These are phyloP conservation scores for Pycnonotus jocosus DNA, from an alignment of 2,113 vertebrate genomes.

Conservation along the genomic window DNA sequence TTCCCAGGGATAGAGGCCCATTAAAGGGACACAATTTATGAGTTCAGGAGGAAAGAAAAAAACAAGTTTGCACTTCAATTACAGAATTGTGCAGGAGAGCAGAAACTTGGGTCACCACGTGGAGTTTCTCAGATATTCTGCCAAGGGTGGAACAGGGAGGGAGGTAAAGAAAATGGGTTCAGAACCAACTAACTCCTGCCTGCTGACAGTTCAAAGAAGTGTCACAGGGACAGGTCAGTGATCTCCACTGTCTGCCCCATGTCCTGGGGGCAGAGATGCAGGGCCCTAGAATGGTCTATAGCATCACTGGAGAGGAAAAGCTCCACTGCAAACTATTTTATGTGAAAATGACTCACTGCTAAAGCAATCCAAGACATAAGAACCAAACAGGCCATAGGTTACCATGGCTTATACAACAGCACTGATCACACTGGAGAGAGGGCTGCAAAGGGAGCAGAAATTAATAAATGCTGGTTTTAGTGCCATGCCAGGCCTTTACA, in stretches of 20 bases:
- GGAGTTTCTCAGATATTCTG: neutral
- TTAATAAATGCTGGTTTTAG: neutral
- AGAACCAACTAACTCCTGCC: neutral
- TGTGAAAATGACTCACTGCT: neutral
- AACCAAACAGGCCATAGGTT: neutral
- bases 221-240: fast-evolving
- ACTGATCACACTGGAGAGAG: neutral
- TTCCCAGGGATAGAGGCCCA: neutral
- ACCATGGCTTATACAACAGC: neutral
- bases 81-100: neutral
- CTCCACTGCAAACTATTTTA: neutral
- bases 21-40: neutral
- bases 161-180: neutral
- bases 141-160: neutral
- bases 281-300: neutral
- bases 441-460: neutral
- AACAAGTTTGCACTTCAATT: neutral
- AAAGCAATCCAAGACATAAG: neutral
- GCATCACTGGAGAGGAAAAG: neutral
- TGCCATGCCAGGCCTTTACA: neutral
- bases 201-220: neutral
- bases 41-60: neutral
- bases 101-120: neutral
- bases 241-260: neutral
- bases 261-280: neutral